Evolutionary conservation across 2,888 invertebrate genomes (phyloP).

Genomic region (Endotricha flammealis): DNA sequence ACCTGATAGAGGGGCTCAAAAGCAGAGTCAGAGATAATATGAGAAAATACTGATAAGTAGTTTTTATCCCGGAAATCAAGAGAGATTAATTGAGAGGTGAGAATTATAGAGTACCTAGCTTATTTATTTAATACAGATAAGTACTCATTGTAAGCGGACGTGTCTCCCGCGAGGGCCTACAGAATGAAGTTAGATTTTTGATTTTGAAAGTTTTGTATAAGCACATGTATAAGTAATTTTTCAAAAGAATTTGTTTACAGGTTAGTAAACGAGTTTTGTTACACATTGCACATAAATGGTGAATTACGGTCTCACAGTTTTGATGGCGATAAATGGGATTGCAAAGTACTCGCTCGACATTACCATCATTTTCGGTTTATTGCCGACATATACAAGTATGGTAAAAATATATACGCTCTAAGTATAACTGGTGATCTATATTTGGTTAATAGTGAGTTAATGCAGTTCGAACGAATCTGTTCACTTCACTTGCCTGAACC

Average conservation of each 20-base stretch:
- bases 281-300: not conserved
- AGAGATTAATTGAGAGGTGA: no score
- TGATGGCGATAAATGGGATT: not conserved
- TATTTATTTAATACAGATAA: no score
- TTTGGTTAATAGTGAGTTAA: not conserved
- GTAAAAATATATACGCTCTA: not conserved
- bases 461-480: not conserved
- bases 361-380: no score
- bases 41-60: no score
- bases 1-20: no score
- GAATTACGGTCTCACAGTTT: not conserved
- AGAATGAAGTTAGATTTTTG: no score
- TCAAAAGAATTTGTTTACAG: not conserved
- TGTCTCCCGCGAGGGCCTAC: no score
- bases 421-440: not conserved
- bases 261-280: not conserved
- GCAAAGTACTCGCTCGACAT: not conserved
- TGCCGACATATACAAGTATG: not conserved
- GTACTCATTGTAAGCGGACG: no score
- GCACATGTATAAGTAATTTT: not conserved
- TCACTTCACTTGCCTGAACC: not conserved
- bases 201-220: no score
- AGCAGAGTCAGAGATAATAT: no score
- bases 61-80: no score
- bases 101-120: no score